A percentile compares a stretch with the other conserved stretches of the same genome.
Conservation (phyloP, 2,888 invertebrate species). For the Drosophila ezoana region DNA sequence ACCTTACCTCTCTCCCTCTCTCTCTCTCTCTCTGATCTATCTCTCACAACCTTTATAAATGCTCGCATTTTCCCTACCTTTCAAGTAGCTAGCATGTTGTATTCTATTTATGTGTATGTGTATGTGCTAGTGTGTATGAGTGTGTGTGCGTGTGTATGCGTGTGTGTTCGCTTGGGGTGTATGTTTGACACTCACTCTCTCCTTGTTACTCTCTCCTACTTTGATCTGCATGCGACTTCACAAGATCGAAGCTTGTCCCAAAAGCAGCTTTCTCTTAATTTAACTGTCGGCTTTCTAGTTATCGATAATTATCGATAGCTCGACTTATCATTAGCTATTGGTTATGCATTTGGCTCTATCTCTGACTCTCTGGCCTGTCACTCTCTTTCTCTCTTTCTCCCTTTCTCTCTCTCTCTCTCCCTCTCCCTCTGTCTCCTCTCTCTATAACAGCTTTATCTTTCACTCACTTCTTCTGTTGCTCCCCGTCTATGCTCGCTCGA, state of each 20-base stretch:
- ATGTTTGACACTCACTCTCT: not conserved
- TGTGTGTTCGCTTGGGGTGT: not conserved
- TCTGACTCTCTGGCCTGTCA: no score
- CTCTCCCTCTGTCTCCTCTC: no score
- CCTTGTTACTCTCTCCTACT: not conserved
- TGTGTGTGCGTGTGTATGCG: not conserved
- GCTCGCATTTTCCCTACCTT: not conserved
- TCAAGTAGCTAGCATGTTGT: conserved; percentile 20
- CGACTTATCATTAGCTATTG: no score
- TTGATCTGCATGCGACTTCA: not conserved
- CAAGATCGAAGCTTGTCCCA: not conserved
- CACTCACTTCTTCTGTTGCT: no score
- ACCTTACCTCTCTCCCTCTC: not conserved
- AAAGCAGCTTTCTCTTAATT: no score
- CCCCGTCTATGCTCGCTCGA: no score
- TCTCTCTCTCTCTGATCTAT: not conserved
- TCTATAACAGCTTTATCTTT: no score
- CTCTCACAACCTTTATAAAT: not conserved
- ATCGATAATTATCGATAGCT: no score
- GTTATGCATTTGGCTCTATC: no score
- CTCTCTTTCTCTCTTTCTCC: no score
- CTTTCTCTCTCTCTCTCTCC: no score
- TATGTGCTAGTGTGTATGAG: not conserved
- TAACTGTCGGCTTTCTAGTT: no score
- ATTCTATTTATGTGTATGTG: conserved; percentile 2